A percentile compares a stretch with the other conserved stretches of the same genome.
These are phyloP conservation scores for Muntiacus muntjak DNA, from an alignment of 2,113 vertebrate genomes.

Conservation along the genomic window DNA sequence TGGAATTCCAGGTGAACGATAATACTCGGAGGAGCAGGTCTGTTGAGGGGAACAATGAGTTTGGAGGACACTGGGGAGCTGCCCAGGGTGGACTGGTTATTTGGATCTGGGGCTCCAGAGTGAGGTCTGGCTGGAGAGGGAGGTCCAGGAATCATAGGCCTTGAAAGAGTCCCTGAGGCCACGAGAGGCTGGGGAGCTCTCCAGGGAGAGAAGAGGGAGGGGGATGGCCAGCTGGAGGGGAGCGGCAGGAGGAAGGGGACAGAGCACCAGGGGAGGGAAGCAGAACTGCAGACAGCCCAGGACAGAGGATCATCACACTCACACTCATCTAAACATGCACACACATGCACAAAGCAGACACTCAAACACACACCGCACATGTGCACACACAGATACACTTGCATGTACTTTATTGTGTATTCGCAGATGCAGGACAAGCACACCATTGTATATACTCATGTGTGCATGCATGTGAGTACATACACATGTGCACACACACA, in stretches of 20 bases:
- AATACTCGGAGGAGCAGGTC: neutral
- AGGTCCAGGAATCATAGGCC: neutral
- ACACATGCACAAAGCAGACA: neutral
- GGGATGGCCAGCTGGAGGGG: neutral
- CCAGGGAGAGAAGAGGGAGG: neutral
- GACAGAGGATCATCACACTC: neutral
- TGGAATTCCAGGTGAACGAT: neutral
- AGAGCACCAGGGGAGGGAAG: neutral
- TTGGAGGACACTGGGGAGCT: neutral
- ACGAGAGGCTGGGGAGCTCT: neutral
- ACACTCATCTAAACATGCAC: neutral
- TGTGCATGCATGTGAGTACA: neutral
- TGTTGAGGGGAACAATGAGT: neutral
- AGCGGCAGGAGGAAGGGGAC: neutral
- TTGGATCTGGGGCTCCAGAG: neutral
- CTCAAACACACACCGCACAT: neutral
- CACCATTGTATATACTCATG: too few species aligned
- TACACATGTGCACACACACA: neutral
- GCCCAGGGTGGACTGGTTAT: neutral
- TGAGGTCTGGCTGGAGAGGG: neutral
- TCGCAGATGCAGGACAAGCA: neutral
- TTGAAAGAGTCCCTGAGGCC: neutral
- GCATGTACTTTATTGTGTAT: neutral
- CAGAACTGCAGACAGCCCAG: neutral
- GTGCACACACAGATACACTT: neutral